A percentile compares a stretch with the other conserved stretches of the same genome.
These are phyloP conservation scores for Grapholita molesta DNA, from an alignment of 1,140 invertebrate species.

Conservation along the genomic window DNA sequence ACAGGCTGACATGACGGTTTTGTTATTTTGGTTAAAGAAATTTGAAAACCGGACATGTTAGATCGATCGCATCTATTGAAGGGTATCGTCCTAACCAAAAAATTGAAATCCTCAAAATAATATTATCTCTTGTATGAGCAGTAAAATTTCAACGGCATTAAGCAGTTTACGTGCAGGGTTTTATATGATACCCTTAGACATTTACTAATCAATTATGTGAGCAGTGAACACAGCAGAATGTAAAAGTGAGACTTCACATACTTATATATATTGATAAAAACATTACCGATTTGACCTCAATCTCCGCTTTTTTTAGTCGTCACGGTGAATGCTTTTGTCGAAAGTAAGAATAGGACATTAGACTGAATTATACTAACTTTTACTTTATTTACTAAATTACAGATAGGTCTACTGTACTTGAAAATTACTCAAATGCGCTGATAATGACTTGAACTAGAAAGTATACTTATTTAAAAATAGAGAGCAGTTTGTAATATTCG, in stretches of 20 bases:
- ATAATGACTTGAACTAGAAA: conserved; percentile 45
- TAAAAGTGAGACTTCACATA: conserved; percentile 21
- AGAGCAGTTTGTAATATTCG: conserved; percentile 27
- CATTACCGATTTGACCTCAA: conserved; percentile 37
- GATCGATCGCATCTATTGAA: no score
- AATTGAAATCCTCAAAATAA: no score
- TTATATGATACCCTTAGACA: no score
- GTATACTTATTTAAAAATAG: conserved; percentile 35
- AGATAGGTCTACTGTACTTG: conserved; percentile 25
- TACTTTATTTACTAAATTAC: conserved; percentile 36
- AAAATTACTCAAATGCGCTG: conserved; percentile 22
- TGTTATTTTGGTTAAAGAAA: no score
- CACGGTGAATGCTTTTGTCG: conserved; percentile 32
- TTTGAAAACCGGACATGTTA: no score
- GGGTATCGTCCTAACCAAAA: no score
- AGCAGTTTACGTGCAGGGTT: no score
- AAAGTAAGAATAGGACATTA: conserved; percentile 49
- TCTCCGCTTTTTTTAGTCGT: conserved; percentile 30
- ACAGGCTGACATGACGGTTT: no score
- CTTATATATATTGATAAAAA: conserved; percentile 18
- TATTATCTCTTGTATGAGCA: no score
- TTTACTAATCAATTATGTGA: neutral
- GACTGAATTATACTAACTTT: conserved; percentile 40
- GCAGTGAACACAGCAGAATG: conserved; percentile 15
- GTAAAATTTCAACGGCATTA: no score